Evolutionary conservation across 2,888 invertebrate genomes (phyloP).

Genomic region (Platerodrilus igneus): DNA sequence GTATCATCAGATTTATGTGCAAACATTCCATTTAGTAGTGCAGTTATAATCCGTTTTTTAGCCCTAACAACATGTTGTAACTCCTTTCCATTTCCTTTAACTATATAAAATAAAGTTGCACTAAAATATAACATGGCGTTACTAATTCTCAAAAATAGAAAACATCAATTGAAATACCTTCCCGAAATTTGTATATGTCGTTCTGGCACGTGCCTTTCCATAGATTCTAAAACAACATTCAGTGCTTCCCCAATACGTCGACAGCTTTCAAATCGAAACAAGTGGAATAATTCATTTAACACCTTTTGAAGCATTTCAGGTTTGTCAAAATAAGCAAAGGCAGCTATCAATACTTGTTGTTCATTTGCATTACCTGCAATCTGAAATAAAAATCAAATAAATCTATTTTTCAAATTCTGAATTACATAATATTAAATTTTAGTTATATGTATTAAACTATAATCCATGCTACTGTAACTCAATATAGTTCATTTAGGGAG

Average conservation of each 20-base stretch:
- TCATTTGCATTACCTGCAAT: slow-evolving; percentile 90
- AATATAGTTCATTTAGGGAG: no score
- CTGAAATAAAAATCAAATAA: slow-evolving; percentile 47
- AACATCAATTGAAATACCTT: slow-evolving; percentile 61
- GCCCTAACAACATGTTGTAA: slow-evolving; percentile 63
- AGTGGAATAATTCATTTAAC: slow-evolving; percentile 85
- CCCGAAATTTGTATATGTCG: slow-evolving; percentile 91
- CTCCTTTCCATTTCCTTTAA: slow-evolving; percentile 78
- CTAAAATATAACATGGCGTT: slow-evolving; percentile 51
- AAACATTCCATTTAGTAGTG: slow-evolving; percentile 85
- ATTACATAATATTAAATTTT: no score
- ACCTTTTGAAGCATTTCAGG: slow-evolving; percentile 78
- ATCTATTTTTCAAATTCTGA: no score
- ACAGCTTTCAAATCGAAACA: slow-evolving; percentile 80
- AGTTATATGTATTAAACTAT: no score
- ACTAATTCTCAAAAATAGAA: slow-evolving; percentile 5
- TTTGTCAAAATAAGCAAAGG: slow-evolving; percentile 76
- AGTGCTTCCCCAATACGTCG: slow-evolving; percentile 70
- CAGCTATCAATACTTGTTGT: slow-evolving; percentile 83
- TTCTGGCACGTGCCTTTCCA: slow-evolving; percentile 81
- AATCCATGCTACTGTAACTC: no score
- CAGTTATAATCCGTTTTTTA: slow-evolving; percentile 74
- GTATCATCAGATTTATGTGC: slow-evolving; percentile 79
- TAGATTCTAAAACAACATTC: slow-evolving; percentile 78
- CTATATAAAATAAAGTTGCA: slow-evolving; percentile 91